Percentiles rank a stretch among this genome's conserved stretches.
phyloP scores from a whole-genome alignment of 2,888 invertebrate genomes.

The Hedya salicella region DNA sequence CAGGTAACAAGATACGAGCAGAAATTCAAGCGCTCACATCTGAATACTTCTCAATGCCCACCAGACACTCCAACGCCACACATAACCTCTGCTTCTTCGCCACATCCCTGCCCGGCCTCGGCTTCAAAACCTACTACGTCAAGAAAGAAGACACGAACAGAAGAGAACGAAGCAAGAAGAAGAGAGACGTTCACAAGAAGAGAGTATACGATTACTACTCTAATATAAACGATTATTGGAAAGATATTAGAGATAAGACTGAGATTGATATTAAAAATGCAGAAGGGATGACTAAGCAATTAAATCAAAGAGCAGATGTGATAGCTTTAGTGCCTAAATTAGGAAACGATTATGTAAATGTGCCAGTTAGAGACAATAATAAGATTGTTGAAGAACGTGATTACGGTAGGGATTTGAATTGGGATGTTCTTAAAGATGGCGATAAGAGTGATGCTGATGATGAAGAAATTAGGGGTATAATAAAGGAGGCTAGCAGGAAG shows the following conservation, averaged over 20 bases:
- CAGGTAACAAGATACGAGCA: slow-evolving; percentile 83
- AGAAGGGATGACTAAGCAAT: slow-evolving; percentile 42
- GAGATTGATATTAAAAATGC: slow-evolving; percentile 54
- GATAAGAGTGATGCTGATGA: slow-evolving; percentile 46
- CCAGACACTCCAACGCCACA: slow-evolving; percentile 86
- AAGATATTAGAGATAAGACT: slow-evolving; percentile 49
- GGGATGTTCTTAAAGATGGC: slow-evolving; percentile 51
- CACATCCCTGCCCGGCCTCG: slow-evolving; percentile 86
- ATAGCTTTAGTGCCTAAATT: background rate
- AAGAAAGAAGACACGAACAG: slow-evolving; percentile 47
- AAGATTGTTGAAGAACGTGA: background rate
- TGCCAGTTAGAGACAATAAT: slow-evolving; percentile 19
- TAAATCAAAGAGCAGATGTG: background rate
- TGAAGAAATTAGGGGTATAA: slow-evolving; percentile 52
- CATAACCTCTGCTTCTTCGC: slow-evolving; percentile 91
- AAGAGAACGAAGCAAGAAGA: slow-evolving; percentile 43
- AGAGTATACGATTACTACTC: slow-evolving; percentile 49
- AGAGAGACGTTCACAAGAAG: slow-evolving; percentile 51
- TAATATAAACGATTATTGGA: slow-evolving; percentile 55
- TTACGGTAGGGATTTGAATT: slow-evolving; percentile 44
- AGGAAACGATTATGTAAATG: background rate
- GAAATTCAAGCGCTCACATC: slow-evolving; percentile 87
- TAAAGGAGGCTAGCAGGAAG: slow-evolving; percentile 48
- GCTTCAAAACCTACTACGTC: slow-evolving; percentile 87
- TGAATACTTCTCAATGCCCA: slow-evolving; percentile 82